A percentile compares a stretch with the other conserved stretches of the same genome.
phyloP scores from a whole-genome alignment of 2,888 invertebrate genomes.

The Andrena praecox region DNA sequence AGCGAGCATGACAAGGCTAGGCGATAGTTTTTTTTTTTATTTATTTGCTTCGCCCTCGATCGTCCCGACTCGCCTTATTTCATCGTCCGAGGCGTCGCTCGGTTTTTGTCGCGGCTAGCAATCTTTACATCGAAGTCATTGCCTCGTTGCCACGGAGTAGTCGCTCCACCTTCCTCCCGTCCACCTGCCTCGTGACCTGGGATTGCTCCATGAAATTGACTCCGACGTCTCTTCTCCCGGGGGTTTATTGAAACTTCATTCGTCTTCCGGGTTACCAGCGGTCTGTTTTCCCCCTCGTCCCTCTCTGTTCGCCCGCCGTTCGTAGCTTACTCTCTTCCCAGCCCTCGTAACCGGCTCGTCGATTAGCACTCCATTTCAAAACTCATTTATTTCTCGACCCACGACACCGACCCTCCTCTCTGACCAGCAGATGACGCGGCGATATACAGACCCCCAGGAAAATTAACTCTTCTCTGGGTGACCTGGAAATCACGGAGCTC shows the following conservation, averaged over 20 bases:
- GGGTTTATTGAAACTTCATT: conserved; percentile 71
- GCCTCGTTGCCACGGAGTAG: conserved; percentile 31
- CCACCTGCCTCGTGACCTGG: conserved; percentile 60
- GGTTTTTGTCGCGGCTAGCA: conserved; percentile 51
- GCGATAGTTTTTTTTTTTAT: conserved; percentile 68
- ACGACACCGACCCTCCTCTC: conserved; percentile 38
- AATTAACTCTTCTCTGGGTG: conserved; percentile 56
- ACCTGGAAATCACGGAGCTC: conserved; percentile 52
- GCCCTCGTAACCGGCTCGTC: conserved; percentile 34
- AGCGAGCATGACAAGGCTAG: conserved; percentile 48
- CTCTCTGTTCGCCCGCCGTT: conserved; percentile 22
- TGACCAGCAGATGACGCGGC: conserved; percentile 52
- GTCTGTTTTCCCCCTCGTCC: conserved; percentile 7
- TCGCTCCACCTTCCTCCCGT: conserved; percentile 28
- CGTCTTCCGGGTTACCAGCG: conserved; percentile 39
- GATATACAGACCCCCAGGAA: conserved; percentile 41
- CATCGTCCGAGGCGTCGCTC: conserved; percentile 33
- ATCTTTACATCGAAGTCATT: conserved; percentile 66
- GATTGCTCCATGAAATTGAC: conserved; percentile 69
- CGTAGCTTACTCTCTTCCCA: conserved; percentile 15
- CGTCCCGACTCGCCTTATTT: conserved; percentile 44
- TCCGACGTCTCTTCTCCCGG: conserved; percentile 64
- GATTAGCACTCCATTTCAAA: conserved; percentile 66
- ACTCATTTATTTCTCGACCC: conserved; percentile 65
- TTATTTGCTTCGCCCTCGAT: conserved; percentile 55